These are phyloP conservation scores for Drosophila kambysellisi DNA, from an alignment of 2,888 invertebrate genomes.

Conservation along the genomic window DNA sequence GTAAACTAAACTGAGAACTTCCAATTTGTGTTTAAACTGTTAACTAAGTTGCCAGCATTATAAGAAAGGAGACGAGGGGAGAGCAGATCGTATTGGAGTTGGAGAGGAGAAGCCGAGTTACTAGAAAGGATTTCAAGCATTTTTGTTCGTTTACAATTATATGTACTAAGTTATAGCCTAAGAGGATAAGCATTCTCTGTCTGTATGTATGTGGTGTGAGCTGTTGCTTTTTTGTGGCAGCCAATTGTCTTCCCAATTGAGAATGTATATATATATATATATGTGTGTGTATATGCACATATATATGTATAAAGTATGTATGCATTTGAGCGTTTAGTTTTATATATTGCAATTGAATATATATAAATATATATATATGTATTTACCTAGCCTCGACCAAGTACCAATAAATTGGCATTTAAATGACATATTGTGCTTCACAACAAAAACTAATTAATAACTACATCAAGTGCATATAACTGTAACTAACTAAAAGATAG, in stretches of 20 bases:
- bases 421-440: slow-evolving; percentile 75
- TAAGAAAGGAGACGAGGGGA: slow-evolving; percentile 3
- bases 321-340: slow-evolving; percentile 29
- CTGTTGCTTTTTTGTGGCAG: slow-evolving; percentile 30
- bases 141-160: slow-evolving; percentile 49
- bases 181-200: slow-evolving; percentile 32
- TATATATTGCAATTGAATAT: slow-evolving; percentile 25
- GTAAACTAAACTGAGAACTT: slow-evolving; percentile 66
- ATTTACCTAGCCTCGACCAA: slow-evolving; percentile 74
- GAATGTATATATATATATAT: slow-evolving; percentile 6
- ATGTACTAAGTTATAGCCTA: slow-evolving; percentile 41
- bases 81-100: not conserved
- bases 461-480: slow-evolving; percentile 25
- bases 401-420: slow-evolving; percentile 80
- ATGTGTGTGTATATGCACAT: slow-evolving; percentile 12
- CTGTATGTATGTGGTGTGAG: slow-evolving; percentile 20
- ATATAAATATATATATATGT: slow-evolving; percentile 46
- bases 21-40: slow-evolving; percentile 67
- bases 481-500: slow-evolving; percentile 32
- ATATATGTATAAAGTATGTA: slow-evolving; percentile 9
- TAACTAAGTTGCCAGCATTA: slow-evolving; percentile 56
- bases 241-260: slow-evolving; percentile 55
- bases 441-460: slow-evolving; percentile 31
- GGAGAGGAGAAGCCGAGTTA: slow-evolving; percentile 13
- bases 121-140: slow-evolving; percentile 49